Percentiles rank a stretch among this genome's conserved stretches.
Evolutionary conservation across 2,113 vertebrate genomes (phyloP).

Genomic region (Pantherophis guttatus): DNA sequence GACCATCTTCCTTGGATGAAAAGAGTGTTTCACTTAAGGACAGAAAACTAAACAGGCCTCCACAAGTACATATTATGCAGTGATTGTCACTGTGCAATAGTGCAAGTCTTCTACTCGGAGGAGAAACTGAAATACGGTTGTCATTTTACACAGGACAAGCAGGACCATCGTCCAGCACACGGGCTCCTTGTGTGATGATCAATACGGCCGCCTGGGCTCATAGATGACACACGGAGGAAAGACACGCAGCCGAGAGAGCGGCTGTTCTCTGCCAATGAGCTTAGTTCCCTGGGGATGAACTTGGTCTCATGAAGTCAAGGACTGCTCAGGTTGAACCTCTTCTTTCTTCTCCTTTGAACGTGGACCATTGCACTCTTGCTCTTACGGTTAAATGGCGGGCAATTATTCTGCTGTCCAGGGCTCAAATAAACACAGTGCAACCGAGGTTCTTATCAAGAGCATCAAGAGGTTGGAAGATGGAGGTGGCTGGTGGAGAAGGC

Average conservation of each 20-base stretch:
- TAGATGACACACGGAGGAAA: not conserved
- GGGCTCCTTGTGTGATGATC: not conserved
- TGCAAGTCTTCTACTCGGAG: not conserved
- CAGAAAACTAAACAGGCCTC: not conserved
- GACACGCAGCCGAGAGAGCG: not conserved
- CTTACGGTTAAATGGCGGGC: not conserved
- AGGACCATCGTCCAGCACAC: not conserved
- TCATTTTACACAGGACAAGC: not conserved
- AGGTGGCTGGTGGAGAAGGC: not conserved
- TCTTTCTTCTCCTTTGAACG: not conserved
- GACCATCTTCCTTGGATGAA: not conserved
- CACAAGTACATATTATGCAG: not conserved
- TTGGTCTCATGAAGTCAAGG: not conserved
- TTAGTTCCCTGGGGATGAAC: not conserved
- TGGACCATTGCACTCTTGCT: not conserved
- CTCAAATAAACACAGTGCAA: not conserved
- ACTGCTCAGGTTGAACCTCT: not conserved
- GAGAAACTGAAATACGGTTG: not conserved
- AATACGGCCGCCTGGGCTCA: not conserved
- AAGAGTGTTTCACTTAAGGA: not conserved
- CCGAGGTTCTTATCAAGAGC: not conserved
- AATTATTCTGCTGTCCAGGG: not conserved
- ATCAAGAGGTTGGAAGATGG: too few relatives aligned
- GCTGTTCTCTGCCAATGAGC: not conserved
- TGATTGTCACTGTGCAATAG: not conserved